phyloP scores from a whole-genome alignment of 2,888 invertebrate species.

The Dermolepida albohirtum region DNA sequence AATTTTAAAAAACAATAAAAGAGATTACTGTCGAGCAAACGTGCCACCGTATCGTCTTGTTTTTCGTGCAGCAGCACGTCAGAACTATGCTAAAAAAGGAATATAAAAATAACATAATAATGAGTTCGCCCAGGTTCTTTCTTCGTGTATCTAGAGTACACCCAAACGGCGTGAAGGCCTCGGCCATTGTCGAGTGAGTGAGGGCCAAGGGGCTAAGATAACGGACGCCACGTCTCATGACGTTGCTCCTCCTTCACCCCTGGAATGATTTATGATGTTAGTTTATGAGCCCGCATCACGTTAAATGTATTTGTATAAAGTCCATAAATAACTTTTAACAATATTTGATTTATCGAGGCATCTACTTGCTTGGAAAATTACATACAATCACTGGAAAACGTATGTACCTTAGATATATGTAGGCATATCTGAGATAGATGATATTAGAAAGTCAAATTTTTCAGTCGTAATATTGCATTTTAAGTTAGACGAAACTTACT shows the following conservation, averaged over 20 bases:
- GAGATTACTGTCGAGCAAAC: conserved; percentile 27
- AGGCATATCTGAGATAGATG: neutral
- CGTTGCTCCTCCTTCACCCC: conserved; percentile 46
- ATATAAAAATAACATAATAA: conserved; percentile 40
- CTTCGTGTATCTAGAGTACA: conserved; percentile 10
- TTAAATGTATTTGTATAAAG: conserved; percentile 53
- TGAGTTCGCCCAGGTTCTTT: conserved; percentile 32
- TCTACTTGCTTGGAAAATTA: conserved; percentile 8
- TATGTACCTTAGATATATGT: neutral
- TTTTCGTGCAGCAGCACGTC: conserved; percentile 10
- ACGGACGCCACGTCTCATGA: conserved; percentile 46
- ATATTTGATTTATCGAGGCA: conserved; percentile 51
- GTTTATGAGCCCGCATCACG: conserved; percentile 48
- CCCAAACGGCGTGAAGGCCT: conserved; percentile 3
- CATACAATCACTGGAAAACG: no score
- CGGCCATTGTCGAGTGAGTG: conserved; percentile 20
- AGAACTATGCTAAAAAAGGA: conserved; percentile 15
- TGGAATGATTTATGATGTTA: conserved; percentile 51
- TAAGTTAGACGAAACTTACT: no score
- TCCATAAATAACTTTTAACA: conserved; percentile 51
- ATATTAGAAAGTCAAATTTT: no score
- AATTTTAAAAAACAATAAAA: conserved; percentile 40
- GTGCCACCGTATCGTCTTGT: conserved; percentile 22
- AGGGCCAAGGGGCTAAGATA: conserved; percentile 45
- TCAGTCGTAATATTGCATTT: no score